Evolutionary conservation across 2,113 vertebrate species (phyloP).

Genomic region (Cranoglanis bouderius): DNA sequence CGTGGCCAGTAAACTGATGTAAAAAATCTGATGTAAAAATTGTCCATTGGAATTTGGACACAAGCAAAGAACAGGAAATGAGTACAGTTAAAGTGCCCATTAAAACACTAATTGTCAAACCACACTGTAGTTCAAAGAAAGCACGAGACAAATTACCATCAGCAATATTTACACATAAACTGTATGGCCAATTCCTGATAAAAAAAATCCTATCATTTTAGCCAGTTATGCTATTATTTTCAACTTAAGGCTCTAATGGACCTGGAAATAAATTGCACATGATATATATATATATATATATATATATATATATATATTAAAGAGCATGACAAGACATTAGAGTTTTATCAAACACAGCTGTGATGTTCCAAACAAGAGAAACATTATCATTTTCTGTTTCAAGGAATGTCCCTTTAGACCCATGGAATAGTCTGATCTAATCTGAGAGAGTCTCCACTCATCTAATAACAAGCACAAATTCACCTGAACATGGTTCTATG

Average conservation of each 20-base stretch:
- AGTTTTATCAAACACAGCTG: slow-evolving; percentile 61
- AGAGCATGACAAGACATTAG: slow-evolving; percentile 61
- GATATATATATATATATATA: not conserved
- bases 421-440: slow-evolving; percentile 63
- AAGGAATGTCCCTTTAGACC: slow-evolving; percentile 65
- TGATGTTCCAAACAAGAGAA: slow-evolving; percentile 62
- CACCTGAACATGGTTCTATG: slow-evolving; percentile 47
- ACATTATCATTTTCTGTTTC: slow-evolving; percentile 63
- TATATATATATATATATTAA: slow-evolving; percentile 47
- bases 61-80: not conserved
- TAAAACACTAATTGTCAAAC: slow-evolving; percentile 35
- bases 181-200: slow-evolving; percentile 42
- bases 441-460: slow-evolving; percentile 66
- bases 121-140: slow-evolving; percentile 26
- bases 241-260: slow-evolving; percentile 53
- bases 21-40: slow-evolving; percentile 26
- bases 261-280: slow-evolving; percentile 53
- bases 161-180: slow-evolving; percentile 24
- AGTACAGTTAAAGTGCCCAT: slow-evolving; percentile 10
- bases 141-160: slow-evolving; percentile 36
- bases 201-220: slow-evolving; percentile 55
- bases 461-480: slow-evolving; percentile 64
- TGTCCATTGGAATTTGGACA: slow-evolving; percentile 1
- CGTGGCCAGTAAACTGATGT: not conserved
- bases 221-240: slow-evolving; percentile 64